Evolutionary conservation across 2,797 vertebrate genomes (phyloP), one percentile per base, ranked within the genome.

Genomic region (Clarias platycephalus): DNA sequence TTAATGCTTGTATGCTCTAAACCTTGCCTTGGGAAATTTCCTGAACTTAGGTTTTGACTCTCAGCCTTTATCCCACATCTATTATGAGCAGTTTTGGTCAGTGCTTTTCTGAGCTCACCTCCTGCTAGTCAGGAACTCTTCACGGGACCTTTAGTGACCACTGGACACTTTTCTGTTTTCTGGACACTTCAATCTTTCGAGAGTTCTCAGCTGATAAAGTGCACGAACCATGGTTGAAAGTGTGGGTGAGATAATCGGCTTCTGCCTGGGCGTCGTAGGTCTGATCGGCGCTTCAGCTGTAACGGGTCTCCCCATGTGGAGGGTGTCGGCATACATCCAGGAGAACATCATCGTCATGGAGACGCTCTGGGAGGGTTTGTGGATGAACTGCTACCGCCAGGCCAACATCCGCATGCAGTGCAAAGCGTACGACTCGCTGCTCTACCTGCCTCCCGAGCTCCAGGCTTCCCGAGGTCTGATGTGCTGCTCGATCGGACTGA

Each of bases 401-500:
- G 86, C 87, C 67, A 90, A 88, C 62, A 76, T 91, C 68, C 84
- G 89, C 55, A 86, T 93, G 91, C 91, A 94, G 87, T 94, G 90
- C 87, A 95, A 93, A 85, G 94, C 94, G 89, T 93, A 95, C 13
- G 90, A 84, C 55, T 95, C 93, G 6, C 24, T 92, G 91, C 92
- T 95, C 87, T 95, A 88, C 87, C 96, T 92, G 71, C 95, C 86
- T 0, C 93, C 93, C 2, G 92, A 64, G 12, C 92, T 91, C 87
- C 96, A 97, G 88, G 94, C 94, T 0, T 93, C 96, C 67, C 93
- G 97, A 9, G 97, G 96, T 0, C 95, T 99, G 67, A 97, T 97
- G 96, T 97, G 97, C 80, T 88, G 89, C 49, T 92, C 91, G 9
- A 90, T 87, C 57, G 90, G 57, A 0, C 81, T 96, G 44, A 88